Percentiles rank a stretch among this genome's conserved stretches.
phyloP scores from a whole-genome alignment of 2,797 vertebrate genomes.

The Amblyopsis hoosieri region DNA sequence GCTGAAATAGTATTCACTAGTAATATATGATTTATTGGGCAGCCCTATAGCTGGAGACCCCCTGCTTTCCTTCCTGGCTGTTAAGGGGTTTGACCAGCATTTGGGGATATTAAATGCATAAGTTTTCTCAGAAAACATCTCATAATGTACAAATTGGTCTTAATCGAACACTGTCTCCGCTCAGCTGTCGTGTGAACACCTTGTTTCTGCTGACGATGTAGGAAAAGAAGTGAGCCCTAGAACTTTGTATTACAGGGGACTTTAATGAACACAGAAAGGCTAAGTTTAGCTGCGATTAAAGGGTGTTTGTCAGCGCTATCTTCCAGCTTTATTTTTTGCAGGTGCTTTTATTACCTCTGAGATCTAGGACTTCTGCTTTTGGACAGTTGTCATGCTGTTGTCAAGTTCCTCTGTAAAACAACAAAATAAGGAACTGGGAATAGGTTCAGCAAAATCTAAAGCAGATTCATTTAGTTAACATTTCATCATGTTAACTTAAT shows the following conservation, averaged over 20 bases:
- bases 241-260: slow-evolving; percentile 29
- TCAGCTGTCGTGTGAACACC: slow-evolving; percentile 35
- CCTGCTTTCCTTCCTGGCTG: slow-evolving; percentile 22
- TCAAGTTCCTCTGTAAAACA: neutral
- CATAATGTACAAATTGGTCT: slow-evolving; percentile 51
- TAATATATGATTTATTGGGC: no score
- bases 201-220: slow-evolving; percentile 51
- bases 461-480: neutral
- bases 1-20: no score
- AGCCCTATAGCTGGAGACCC: slow-evolving; percentile 6
- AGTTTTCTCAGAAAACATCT: slow-evolving; percentile 54
- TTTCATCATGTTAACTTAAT: slow-evolving; percentile 5
- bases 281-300: neutral
- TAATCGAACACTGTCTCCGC: slow-evolving; percentile 51
- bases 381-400: neutral
- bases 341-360: neutral
- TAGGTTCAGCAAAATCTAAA: neutral
- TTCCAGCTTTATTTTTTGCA: neutral
- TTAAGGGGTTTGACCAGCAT: slow-evolving; percentile 44
- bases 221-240: slow-evolving; percentile 1
- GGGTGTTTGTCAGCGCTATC: neutral
- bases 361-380: neutral
- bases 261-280: neutral
- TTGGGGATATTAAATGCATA: slow-evolving; percentile 56
- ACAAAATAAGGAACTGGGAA: slow-evolving; percentile 3